Conservation (phyloP, 2,113 vertebrate species). For the Plestiodon gilberti region DNA sequence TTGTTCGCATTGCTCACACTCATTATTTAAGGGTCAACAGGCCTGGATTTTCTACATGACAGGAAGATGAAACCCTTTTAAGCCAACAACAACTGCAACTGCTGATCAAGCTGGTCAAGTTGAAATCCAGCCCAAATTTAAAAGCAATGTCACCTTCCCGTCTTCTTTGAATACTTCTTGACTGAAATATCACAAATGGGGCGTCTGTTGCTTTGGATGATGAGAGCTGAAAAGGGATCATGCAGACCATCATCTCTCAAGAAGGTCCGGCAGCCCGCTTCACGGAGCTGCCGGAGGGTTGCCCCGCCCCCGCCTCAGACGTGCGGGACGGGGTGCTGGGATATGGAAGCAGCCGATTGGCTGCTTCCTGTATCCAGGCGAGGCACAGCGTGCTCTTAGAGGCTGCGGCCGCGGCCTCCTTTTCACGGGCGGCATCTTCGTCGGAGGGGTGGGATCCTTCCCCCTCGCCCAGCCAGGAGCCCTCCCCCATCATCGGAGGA, state of each 20-base stretch:
- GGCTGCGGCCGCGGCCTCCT: no score
- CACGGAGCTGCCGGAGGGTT: no score
- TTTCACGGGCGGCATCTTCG: no score
- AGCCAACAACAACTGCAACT: slow-evolving; percentile 15
- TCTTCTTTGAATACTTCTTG: slow-evolving; percentile 6
- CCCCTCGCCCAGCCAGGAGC: no score
- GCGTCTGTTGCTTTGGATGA: background rate
- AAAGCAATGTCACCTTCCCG: slow-evolving; percentile 31
- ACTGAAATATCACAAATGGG: background rate
- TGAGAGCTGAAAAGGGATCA: background rate
- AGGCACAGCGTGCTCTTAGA: no score
- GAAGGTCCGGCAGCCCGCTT: no score
- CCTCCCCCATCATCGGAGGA: no score
- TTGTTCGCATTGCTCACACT: slow-evolving; percentile 5
- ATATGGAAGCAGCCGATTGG: no score
- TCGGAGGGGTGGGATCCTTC: no score
- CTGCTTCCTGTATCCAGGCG: no score
- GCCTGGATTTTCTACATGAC: slow-evolving; percentile 26
- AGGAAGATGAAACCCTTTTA: slow-evolving; percentile 35
- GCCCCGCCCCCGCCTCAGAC: no score
- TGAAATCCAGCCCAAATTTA: slow-evolving; percentile 24
- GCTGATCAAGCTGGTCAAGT: slow-evolving; percentile 15
- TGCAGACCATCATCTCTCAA: background rate
- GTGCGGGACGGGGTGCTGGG: no score
- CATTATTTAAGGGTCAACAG: slow-evolving; percentile 18